Evolutionary conservation across 2,113 vertebrate genomes (phyloP), one percentile per base, ranked within the genome.

Genomic region (Sander vitreus): DNA sequence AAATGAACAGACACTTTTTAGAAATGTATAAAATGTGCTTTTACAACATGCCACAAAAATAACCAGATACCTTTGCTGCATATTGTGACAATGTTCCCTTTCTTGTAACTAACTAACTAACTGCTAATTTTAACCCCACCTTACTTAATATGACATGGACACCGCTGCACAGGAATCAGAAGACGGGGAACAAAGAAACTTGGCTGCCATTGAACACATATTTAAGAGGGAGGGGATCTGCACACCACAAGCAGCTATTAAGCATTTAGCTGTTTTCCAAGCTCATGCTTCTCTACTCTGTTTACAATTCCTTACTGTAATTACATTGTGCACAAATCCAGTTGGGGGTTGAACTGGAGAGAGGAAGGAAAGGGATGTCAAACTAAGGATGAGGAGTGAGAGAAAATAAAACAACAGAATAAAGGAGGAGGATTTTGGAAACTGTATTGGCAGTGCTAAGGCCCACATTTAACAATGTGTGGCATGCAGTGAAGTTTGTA

Each of bases 241-340:
- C 55, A 9, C 64, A 30, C 69, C 62, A 83, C 80, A 88, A 81
- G 86, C 76, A 72, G 78, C 81, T 88, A 92, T 94, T 91, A 93
- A 84, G 74, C 72, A 78, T 71, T 90, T 80, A 81, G 48, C 73
- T 76, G 77, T 80, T 84, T 75, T 74, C 36, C 77, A 83, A 82
- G 73, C 70, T 23, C 65, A 69, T 67, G 77, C 27, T 78, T 81
- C 78, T 64, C 64, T 48, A 73, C 66, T 74, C 76, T 76, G 53
- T 85, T 81, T 73, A 80, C 69, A 65, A 63, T 72, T 64, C 51
- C 59, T 76, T 92, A 11, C 39, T 43, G 39, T 43, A 74, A 93
- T 90, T 80, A 86, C 30, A 83, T 36, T 45, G 72, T 75, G 58
- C 68, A 83, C 54, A 83, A 70, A 80, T 57, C 14, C 55, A 84